A percentile compares a stretch with the other conserved stretches of the same genome.
Conservation (phyloP, 1,140 invertebrate species). For the Penaeus vannamei region DNA sequence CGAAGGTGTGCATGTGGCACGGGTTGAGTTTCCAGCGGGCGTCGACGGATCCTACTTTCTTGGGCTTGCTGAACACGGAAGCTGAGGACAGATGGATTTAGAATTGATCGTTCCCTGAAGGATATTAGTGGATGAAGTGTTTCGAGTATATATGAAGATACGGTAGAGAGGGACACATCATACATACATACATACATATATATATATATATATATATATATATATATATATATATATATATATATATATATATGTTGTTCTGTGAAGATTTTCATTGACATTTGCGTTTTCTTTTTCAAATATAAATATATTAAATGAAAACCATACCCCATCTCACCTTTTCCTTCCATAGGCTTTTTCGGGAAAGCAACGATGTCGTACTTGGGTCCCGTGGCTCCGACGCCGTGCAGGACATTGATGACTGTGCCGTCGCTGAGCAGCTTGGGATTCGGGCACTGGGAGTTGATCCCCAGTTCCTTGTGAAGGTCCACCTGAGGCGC, state of each 20-base stretch:
- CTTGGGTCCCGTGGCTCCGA: constrained; percentile 79
- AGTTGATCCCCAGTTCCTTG: constrained; percentile 82
- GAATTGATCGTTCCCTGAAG: no score
- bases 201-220: no score
- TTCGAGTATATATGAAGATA: no score
- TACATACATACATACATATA: no score
- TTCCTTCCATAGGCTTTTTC: constrained; percentile 79
- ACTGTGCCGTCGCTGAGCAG: constrained; percentile 83
- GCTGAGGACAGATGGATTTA: constrained; percentile 17
- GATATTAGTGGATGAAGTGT: no score
- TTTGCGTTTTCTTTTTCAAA: no score
- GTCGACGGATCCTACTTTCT: constrained; percentile 69
- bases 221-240: no score
- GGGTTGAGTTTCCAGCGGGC: constrained; percentile 69
- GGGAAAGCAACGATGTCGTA: constrained; percentile 84
- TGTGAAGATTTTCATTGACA: no score
- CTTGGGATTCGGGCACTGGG: constrained; percentile 90
- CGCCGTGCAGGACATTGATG: constrained; percentile 83
- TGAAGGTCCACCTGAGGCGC: constrained; percentile 78
- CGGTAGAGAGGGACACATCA: no score
- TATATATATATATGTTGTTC: no score
- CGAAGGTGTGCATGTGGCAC: constrained; percentile 72
- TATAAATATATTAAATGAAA: no score
- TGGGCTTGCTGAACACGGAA: constrained; percentile 48
- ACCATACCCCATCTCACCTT: constrained; percentile 73